Evolutionary conservation across 2,113 vertebrate species (phyloP).

Genomic region (Siniperca knerii): DNA sequence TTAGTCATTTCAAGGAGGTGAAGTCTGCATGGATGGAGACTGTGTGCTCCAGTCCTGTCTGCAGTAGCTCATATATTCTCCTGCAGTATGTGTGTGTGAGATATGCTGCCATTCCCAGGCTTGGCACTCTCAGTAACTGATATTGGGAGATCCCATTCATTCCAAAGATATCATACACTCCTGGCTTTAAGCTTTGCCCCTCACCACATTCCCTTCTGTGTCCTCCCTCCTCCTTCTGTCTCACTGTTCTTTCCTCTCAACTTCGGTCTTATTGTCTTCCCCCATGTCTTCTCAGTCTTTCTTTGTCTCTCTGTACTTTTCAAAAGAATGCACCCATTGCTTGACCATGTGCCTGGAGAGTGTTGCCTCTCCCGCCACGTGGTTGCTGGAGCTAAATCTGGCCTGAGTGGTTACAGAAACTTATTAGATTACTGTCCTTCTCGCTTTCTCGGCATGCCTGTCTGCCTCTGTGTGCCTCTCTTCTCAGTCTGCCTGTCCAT

Average conservation of each 20-base stretch:
- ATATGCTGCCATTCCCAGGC: slow-evolving; percentile 46
- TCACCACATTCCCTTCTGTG: slow-evolving; percentile 2
- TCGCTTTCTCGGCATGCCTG: slow-evolving; percentile 14
- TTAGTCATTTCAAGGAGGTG: not conserved
- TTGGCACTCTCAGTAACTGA: slow-evolving; percentile 57
- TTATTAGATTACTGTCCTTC: slow-evolving; percentile 51
- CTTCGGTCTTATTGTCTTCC: not conserved
- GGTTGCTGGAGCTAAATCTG: slow-evolving; percentile 50
- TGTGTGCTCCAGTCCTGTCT: slow-evolving; percentile 21
- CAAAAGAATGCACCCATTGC: slow-evolving; percentile 7
- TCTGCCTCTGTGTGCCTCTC: not conserved
- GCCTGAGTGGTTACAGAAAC: slow-evolving; percentile 24
- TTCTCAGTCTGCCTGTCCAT: not conserved
- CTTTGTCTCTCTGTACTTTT: slow-evolving; percentile 6
- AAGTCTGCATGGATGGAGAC: slow-evolving; percentile 2
- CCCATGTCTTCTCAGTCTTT: not conserved
- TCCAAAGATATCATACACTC: slow-evolving; percentile 58
- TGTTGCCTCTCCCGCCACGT: slow-evolving; percentile 9
- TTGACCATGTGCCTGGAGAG: slow-evolving; percentile 21
- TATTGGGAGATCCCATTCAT: slow-evolving; percentile 70
- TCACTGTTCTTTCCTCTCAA: not conserved
- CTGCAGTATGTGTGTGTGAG: slow-evolving; percentile 23
- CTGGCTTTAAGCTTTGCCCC: slow-evolving; percentile 27
- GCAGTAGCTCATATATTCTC: slow-evolving; percentile 39
- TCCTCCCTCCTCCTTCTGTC: not conserved